Percentiles rank a stretch among this genome's conserved stretches.
Conservation (phyloP, 2,888 invertebrate genomes). For the Pseudococcus viburni region DNA sequence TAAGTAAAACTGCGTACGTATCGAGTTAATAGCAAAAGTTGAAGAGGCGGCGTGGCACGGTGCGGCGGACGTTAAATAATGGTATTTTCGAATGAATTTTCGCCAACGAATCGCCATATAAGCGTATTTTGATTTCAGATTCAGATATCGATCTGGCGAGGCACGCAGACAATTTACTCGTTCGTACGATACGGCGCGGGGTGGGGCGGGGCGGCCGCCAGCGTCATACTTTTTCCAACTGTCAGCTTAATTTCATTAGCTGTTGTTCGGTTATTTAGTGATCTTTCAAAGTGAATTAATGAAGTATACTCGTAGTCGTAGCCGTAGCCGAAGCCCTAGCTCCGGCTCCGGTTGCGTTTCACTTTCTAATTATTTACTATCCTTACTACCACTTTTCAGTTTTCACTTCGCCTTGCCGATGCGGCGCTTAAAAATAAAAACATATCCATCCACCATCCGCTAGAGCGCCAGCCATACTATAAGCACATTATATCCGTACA, state of each 20-base stretch:
- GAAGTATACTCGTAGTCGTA: slow-evolving; percentile 1
- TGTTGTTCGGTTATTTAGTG: slow-evolving; percentile 43
- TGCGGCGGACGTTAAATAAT: background rate
- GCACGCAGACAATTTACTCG: background rate
- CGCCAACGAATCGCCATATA: slow-evolving; percentile 13
- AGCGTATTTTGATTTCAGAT: slow-evolving; percentile 43
- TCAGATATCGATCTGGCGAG: slow-evolving; percentile 23
- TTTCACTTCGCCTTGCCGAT: background rate
- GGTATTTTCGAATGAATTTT: slow-evolving; percentile 5
- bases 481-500: too few species aligned
- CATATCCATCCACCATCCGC: background rate
- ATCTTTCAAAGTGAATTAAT: slow-evolving; percentile 41
- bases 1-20: background rate
- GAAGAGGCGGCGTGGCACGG: background rate
- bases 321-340: background rate
- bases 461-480: too few species aligned
- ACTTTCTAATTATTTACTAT: slow-evolving; percentile 33
- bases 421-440: slow-evolving; percentile 2
- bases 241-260: slow-evolving; percentile 23
- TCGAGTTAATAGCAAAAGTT: background rate
- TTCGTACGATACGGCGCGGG: background rate
- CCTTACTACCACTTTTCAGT: background rate
- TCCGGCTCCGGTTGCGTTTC: slow-evolving; percentile 4
- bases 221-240: slow-evolving; percentile 24
- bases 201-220: background rate